Base-by-base conservation (phyloP, 2,888 invertebrate species). In the Agrotis ipsilon region DNA sequence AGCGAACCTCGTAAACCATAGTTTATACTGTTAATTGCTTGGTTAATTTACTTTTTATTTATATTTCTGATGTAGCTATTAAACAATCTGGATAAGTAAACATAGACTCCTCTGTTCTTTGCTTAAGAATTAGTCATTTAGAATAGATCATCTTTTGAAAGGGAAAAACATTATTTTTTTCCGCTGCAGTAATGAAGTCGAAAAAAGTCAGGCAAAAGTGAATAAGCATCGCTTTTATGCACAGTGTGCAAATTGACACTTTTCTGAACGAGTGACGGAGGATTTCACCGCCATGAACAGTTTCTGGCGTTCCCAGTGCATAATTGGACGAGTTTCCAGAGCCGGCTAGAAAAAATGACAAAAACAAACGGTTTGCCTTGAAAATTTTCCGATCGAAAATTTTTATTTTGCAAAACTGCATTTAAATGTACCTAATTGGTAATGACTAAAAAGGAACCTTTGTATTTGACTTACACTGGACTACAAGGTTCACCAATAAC, bases 1-100 rank as follows among this genome's bases (percentile, higher is more conserved):
- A 80, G 72, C 21, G 46, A 75, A 77, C 60, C 19, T 62, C 46
- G 32, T 68, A 51, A 76, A 48, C 54, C 58, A 51, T 43, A 73
- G 51, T 45, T 57, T 21, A 67, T 13, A 67, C 45, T 57, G 39
- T 45, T 57, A 58, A 58, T 71, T 32, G 19, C 39, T 51, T 39
- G 39, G 62, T 18, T 59, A 32, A 48, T 43, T 45, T n/a, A 24
- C 54, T 19, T 51, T 55, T 43, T 48, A 51, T 43, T 46, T 54
- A 3, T 49, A 16, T 55, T 21, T 45, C 18, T 75, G 5, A 43
- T 46, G 13, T 46, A 32, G 52, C 24, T 52, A 59, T 16, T 19
- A 18, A 13, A 24, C 14, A 39, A 32, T 32, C 7, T 18, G 1
- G 13, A 43, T 16, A 39, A 11, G 5, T 19, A 24, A n/a, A 51